Conservation (phyloP, 2,113 vertebrate genomes). For the Catharus minimus region DNA sequence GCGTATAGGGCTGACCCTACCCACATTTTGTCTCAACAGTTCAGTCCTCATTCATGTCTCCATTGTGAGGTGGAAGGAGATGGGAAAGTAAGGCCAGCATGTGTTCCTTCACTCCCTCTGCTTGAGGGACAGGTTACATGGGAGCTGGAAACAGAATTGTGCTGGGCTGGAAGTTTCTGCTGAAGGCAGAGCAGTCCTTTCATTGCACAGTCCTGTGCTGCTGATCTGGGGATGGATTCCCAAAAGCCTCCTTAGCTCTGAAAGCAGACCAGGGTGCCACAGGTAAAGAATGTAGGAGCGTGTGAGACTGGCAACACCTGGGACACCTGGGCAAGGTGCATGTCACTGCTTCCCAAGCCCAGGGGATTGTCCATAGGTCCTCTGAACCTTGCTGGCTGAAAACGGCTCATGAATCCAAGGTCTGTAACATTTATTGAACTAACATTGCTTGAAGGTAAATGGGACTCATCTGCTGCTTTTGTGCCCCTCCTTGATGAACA, state of each 20-base stretch:
- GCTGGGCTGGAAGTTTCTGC: not conserved
- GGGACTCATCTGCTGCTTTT: not conserved
- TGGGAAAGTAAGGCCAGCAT: not conserved
- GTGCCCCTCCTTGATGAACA: not conserved
- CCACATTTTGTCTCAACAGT: not conserved
- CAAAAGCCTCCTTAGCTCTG: not conserved
- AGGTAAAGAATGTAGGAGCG: not conserved
- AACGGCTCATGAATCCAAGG: not conserved
- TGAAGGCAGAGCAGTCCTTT: not conserved
- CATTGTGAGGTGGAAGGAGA: not conserved
- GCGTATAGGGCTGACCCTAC: rapidly evolving
- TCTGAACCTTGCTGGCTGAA: not conserved
- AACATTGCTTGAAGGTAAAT: not conserved
- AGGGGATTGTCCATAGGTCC: not conserved
- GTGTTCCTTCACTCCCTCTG: rapidly evolving
- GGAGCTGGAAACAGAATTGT: not conserved
- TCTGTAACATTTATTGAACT: not conserved
- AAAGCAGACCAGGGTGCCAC: not conserved
- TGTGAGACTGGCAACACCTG: not conserved
- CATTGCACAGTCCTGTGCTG: rapidly evolving
- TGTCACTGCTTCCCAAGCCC: not conserved
- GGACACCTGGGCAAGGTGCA: not conserved
- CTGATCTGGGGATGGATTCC: not conserved
- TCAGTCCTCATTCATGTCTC: not conserved
- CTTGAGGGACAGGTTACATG: not conserved